Evolutionary conservation across 1,140 invertebrate species (phyloP).

Genomic region (Lepidurus arcticus): DNA sequence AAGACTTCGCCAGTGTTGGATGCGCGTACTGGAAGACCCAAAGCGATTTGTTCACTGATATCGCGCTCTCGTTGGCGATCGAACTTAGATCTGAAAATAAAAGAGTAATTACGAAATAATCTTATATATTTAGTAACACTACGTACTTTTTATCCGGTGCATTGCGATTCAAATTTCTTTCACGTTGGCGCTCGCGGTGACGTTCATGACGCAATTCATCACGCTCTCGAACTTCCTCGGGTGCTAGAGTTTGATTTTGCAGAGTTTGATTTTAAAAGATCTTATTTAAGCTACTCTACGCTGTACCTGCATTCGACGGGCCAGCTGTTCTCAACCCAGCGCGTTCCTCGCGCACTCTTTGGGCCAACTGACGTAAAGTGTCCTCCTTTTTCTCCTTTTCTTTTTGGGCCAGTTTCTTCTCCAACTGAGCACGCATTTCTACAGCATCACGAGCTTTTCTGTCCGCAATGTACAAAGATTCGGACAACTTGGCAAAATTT

Average conservation of each 20-base stretch:
- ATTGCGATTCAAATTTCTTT: conserved; percentile 85
- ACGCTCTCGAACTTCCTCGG: conserved; percentile 75
- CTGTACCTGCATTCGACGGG: conserved; percentile 40
- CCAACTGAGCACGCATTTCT: conserved; percentile 89
- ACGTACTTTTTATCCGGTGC: conserved; percentile 81
- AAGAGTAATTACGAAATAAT: conserved; percentile 34
- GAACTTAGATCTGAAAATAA: conserved; percentile 44
- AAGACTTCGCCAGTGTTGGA: conserved; percentile 67
- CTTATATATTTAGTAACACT: neutral
- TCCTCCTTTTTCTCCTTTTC: conserved; percentile 99
- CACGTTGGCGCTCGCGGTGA: conserved; percentile 84
- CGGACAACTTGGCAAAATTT: conserved; percentile 97
- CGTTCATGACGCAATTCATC: conserved; percentile 83
- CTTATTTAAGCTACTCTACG: neutral
- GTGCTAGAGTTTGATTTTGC: too few relatives aligned
- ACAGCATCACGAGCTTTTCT: conserved; percentile 95
- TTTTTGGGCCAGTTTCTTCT: conserved; percentile 93
- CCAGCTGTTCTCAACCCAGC: conserved; percentile 63
- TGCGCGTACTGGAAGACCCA: conserved; percentile 86
- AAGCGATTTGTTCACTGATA: conserved; percentile 96
- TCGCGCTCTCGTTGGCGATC: conserved; percentile 90
- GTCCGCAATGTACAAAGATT: conserved; percentile 96
- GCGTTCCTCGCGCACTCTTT: conserved; percentile 90
- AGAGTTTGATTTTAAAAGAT: conserved; percentile 36
- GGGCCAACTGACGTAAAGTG: conserved; percentile 82